These are phyloP conservation scores for Lophius americanus DNA, from an alignment of 2,797 vertebrate species.

Conservation along the genomic window DNA sequence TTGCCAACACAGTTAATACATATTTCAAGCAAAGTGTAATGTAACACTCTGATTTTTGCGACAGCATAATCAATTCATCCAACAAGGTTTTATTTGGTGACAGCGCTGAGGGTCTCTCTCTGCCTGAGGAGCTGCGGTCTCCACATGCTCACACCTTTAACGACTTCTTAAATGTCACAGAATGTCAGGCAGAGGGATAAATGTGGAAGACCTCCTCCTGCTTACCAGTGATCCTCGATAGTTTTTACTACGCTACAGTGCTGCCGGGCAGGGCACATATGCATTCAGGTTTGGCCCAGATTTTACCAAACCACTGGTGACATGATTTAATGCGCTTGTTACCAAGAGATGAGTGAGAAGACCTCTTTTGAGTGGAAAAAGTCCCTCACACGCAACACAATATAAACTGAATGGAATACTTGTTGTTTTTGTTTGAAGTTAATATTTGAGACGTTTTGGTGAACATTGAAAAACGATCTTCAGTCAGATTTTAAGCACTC, in stretches of 20 bases:
- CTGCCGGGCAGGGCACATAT: constrained; percentile 64
- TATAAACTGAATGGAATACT: too few species aligned
- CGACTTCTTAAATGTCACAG: constrained; percentile 87
- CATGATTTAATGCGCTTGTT: constrained; percentile 76
- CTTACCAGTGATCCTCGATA: constrained; percentile 69
- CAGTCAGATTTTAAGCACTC: too few species aligned
- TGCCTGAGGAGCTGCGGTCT: constrained; percentile 69
- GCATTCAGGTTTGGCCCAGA: constrained; percentile 77
- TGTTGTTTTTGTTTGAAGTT: too few species aligned
- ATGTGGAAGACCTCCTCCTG: constrained; percentile 76
- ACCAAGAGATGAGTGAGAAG: constrained; percentile 68
- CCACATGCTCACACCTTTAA: constrained; percentile 80
- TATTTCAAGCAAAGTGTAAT: constrained; percentile 45
- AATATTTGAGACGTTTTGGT: too few species aligned
- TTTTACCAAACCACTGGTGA: constrained; percentile 66
- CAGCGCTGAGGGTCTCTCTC: constrained; percentile 65
- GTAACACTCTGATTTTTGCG: constrained; percentile 58
- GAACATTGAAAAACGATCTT: too few species aligned
- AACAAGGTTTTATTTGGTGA: constrained; percentile 73
- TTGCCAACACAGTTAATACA: constrained; percentile 64
- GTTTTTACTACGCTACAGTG: constrained; percentile 68
- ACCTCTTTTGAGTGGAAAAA: constrained; percentile 25
- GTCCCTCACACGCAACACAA: too few species aligned
- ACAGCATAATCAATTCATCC: constrained; percentile 71
- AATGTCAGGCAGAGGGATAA: constrained; percentile 82